These are phyloP conservation scores for Oophaga sylvatica DNA, from an alignment of 2,797 vertebrate species.

Conservation along the genomic window DNA sequence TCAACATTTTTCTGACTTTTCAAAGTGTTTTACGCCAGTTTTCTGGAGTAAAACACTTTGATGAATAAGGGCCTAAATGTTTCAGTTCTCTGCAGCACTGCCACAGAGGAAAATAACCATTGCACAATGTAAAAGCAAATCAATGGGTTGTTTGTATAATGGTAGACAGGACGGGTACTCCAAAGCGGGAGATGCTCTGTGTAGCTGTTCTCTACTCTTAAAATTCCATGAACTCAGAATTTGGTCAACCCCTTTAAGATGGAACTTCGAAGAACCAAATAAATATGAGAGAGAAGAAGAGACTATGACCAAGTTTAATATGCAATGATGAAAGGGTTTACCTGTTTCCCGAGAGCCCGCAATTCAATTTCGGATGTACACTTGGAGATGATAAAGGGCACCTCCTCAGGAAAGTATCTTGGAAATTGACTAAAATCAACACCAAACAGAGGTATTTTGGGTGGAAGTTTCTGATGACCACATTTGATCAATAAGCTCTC, in stretches of 20 bases:
- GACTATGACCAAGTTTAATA: neutral
- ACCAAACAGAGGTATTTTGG: slow-evolving; percentile 80
- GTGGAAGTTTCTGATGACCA: slow-evolving; percentile 77
- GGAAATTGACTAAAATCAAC: slow-evolving; percentile 79
- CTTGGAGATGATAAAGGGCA: slow-evolving; percentile 84
- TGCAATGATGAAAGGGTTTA: slow-evolving; percentile 61
- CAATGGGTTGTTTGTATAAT: neutral
- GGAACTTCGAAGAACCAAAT: neutral
- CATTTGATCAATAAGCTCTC: slow-evolving; percentile 86
- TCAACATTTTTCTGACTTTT: no score
- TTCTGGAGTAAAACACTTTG: no score
- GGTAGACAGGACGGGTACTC: neutral
- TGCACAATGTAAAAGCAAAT: neutral
- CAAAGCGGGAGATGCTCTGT: neutral
- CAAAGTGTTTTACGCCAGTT: no score
- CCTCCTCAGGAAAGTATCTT: slow-evolving; percentile 76
- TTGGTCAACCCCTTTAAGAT: no score
- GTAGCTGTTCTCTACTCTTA: neutral
- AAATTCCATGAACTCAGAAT: no score
- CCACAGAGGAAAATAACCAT: neutral
- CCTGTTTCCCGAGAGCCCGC: slow-evolving; percentile 86
- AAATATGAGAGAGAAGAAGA: neutral
- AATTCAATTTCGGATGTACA: slow-evolving; percentile 89
- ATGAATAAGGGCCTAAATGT: neutral
- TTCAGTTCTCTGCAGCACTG: neutral